Evolutionary conservation across 2,113 vertebrate species (phyloP).

Genomic region (Rhipidura dahli): DNA sequence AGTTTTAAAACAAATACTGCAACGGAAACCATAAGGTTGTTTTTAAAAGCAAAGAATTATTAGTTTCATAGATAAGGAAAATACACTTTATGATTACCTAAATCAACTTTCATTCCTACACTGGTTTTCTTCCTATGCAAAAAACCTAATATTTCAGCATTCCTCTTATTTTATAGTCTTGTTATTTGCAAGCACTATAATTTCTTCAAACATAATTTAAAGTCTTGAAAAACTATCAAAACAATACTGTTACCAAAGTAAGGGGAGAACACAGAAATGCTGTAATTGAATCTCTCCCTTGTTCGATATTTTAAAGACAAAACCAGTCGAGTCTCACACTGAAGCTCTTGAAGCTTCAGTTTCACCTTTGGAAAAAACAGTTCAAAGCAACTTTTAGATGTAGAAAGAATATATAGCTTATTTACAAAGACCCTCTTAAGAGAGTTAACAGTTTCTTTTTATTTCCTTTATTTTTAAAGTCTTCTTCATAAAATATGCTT

Average conservation of each 20-base stretch:
- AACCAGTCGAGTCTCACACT: neutral
- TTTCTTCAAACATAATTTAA: neutral
- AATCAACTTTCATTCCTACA: neutral
- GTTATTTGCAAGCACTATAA: neutral
- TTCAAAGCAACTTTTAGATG: neutral
- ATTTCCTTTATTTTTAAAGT: fast-evolving
- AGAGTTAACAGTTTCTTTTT: neutral
- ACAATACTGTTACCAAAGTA: neutral
- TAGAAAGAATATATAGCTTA: neutral
- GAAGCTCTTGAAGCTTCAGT: neutral
- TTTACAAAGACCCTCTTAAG: neutral
- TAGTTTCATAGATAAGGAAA: neutral
- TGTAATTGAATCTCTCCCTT: neutral
- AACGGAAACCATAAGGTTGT: neutral
- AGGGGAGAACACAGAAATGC: neutral
- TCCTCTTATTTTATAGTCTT: neutral
- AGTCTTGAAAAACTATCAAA: neutral
- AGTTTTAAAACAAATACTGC: neutral
- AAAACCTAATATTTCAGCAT: neutral
- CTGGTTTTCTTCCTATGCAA: neutral
- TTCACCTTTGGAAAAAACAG: neutral
- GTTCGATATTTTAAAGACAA: neutral
- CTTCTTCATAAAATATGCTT: neutral
- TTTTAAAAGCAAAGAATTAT: neutral
- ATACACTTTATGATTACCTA: neutral